phyloP scores from a whole-genome alignment of 2,888 invertebrate species.

The Pheosia tremula region DNA sequence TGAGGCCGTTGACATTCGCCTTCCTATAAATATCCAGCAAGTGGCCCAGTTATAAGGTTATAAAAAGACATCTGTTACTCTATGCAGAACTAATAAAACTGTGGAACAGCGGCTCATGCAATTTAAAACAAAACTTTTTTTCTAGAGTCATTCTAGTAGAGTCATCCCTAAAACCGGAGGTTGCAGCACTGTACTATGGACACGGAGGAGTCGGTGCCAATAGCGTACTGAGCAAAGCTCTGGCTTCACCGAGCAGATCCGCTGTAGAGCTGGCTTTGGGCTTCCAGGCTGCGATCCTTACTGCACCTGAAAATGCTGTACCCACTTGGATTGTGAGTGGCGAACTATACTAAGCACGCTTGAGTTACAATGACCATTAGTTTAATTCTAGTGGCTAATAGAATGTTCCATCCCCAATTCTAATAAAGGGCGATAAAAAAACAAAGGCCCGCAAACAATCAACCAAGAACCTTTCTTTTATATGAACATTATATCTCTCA shows the following conservation, averaged over 20 bases:
- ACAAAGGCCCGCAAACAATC: neutral
- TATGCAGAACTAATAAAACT: no score
- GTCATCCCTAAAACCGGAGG: conserved; percentile 48
- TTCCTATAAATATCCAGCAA: no score
- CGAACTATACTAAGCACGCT: no score
- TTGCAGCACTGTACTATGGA: conserved; percentile 60
- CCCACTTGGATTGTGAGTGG: conserved; percentile 71
- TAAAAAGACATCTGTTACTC: no score
- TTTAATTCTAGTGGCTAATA: neutral
- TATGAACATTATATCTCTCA: neutral
- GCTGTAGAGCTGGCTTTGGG: conserved; percentile 59
- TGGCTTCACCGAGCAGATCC: conserved; percentile 47
- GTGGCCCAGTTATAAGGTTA: no score
- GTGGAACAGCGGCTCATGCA: no score
- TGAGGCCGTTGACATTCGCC: no score
- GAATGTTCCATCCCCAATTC: neutral
- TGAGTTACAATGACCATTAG: no score
- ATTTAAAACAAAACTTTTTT: no score
- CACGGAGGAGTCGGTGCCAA: conserved; percentile 63
- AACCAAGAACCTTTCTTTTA: neutral
- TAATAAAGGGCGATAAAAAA: neutral
- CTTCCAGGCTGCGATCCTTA: conserved; percentile 58
- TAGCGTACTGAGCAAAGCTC: conserved; percentile 61
- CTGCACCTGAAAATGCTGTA: conserved; percentile 52
- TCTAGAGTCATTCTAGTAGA: conserved; percentile 65